Conservation (phyloP, 2,797 vertebrate species). For the Coregonus sp. region DNA sequence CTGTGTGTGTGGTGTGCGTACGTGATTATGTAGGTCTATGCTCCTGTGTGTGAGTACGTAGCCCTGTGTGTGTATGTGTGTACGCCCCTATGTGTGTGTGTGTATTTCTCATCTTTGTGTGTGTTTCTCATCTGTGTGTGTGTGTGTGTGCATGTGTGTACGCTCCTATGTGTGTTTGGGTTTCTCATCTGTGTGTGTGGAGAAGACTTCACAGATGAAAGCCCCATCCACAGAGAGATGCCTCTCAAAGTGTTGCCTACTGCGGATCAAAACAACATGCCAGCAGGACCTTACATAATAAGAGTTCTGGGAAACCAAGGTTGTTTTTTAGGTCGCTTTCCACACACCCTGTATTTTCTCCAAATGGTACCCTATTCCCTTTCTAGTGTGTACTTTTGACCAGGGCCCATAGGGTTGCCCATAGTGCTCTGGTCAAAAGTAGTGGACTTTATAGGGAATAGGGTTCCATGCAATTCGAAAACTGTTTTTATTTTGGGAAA, state of each 20-base stretch:
- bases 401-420: neutral
- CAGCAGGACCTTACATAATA: slow-evolving; percentile 44
- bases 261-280: slow-evolving; percentile 28
- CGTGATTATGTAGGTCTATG: neutral
- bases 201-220: slow-evolving; percentile 53
- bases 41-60: slow-evolving; percentile 3
- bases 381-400: slow-evolving; percentile 21
- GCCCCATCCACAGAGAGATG: slow-evolving; percentile 26
- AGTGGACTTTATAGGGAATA: neutral
- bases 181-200: slow-evolving; percentile 10
- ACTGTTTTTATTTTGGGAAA: neutral
- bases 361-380: neutral
- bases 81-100: neutral
- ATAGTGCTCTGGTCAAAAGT: neutral
- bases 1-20: slow-evolving; percentile 6
- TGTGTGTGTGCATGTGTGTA: neutral
- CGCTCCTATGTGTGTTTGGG: no score
- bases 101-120: neutral
- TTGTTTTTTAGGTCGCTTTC: slow-evolving; percentile 34
- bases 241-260: slow-evolving; percentile 49
- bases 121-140: neutral
- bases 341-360: slow-evolving; percentile 10
- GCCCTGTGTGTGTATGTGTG: neutral
- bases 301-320: slow-evolving; percentile 43
- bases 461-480: neutral